Evolutionary conservation across 1,140 invertebrate genomes (phyloP).

Genomic region (Homalodisca vitripennis): DNA sequence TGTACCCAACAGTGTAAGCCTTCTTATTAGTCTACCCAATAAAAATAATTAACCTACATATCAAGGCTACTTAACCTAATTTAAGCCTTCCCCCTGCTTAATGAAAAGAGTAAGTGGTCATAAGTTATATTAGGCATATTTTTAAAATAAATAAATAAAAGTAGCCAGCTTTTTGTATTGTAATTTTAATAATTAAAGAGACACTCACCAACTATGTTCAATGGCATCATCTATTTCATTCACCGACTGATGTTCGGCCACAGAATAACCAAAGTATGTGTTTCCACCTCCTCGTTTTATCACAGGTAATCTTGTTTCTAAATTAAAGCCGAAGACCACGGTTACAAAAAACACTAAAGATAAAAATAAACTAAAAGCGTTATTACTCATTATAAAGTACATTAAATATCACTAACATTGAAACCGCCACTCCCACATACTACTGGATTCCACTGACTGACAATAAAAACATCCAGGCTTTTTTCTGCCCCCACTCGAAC

Average conservation of each 20-base stretch:
- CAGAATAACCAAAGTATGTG: constrained; percentile 87
- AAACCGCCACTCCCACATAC: too few relatives aligned
- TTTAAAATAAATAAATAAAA: neutral
- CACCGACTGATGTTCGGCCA: constrained; percentile 74
- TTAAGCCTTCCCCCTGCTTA: neutral
- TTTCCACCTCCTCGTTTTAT: constrained; percentile 67
- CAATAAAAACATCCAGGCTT: too few relatives aligned
- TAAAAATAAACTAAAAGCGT: constrained; percentile 19
- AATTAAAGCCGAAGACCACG: constrained; percentile 65
- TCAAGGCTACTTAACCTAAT: neutral
- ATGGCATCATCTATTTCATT: constrained; percentile 48
- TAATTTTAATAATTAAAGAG: too few relatives aligned
- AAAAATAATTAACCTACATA: too few relatives aligned
- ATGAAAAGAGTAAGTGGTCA: neutral
- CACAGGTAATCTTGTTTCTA: constrained; percentile 80
- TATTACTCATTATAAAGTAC: neutral
- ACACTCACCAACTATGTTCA: constrained; percentile 61
- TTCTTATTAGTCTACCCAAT: too few relatives aligned
- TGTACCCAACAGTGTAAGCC: too few relatives aligned
- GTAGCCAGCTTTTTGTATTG: too few relatives aligned
- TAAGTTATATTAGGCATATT: neutral
- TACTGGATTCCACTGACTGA: too few relatives aligned
- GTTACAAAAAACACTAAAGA: constrained; percentile 38
- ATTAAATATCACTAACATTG: too few relatives aligned
- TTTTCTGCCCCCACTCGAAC: too few relatives aligned